phyloP scores from a whole-genome alignment of 2,113 vertebrate genomes.

The Amia ocellicauda region DNA sequence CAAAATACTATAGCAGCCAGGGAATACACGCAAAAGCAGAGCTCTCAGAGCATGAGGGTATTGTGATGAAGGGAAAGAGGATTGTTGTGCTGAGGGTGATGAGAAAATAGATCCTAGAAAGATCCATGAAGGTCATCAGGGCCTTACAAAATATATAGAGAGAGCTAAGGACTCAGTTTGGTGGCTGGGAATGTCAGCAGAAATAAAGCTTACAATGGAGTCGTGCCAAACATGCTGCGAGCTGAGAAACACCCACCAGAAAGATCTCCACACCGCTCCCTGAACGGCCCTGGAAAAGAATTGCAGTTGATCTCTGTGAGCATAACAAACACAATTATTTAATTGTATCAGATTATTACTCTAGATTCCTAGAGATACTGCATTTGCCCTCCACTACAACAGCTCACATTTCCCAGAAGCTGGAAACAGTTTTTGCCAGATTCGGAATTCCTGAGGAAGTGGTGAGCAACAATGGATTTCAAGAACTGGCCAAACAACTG shows the following conservation, averaged over 20 bases:
- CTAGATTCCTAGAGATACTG: neutral
- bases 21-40: constrained; percentile 2
- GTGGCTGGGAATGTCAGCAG: constrained; percentile 12
- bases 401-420: neutral
- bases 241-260: neutral
- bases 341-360: neutral
- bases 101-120: constrained; percentile 14
- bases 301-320: constrained; percentile 3
- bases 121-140: constrained; percentile 18
- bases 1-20: neutral
- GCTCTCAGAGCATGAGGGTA: constrained; percentile 2
- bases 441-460: neutral
- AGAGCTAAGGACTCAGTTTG: constrained; percentile 14
- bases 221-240: neutral
- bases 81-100: neutral
- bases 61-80: neutral
- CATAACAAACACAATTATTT: neutral
- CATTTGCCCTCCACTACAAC: neutral
- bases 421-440: neutral
- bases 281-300: neutral
- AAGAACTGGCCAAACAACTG: neutral
- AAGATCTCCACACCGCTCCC: neutral
- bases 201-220: constrained; percentile 8
- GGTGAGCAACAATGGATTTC: neutral
- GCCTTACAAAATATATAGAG: constrained; percentile 5